Conservation (phyloP, 2,797 vertebrate genomes). For the Peromyscus attwateri region DNA sequence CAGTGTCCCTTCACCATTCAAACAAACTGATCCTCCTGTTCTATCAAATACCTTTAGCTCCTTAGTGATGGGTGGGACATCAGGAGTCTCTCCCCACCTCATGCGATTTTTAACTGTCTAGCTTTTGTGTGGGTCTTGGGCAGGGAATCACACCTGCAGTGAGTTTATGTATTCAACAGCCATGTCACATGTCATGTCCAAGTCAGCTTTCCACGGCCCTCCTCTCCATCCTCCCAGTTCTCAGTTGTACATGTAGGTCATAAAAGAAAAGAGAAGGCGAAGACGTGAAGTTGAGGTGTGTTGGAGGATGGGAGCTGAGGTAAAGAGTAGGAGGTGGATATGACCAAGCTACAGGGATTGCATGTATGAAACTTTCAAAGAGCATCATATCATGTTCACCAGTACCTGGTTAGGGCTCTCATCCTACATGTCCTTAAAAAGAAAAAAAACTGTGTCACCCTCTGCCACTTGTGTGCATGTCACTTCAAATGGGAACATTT, state of each 20-base stretch:
- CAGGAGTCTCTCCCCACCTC: background rate
- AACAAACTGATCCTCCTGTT: background rate
- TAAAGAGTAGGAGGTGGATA: background rate
- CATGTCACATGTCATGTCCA: background rate
- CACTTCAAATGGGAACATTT: conserved; percentile 58
- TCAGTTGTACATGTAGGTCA: too few species aligned
- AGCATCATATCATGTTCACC: background rate
- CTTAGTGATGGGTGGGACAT: too few species aligned
- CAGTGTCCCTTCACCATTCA: background rate
- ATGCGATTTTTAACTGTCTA: background rate
- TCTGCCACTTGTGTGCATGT: background rate
- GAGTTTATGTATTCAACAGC: background rate
- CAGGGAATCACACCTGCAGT: background rate
- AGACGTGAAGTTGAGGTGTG: background rate
- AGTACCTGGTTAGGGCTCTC: background rate
- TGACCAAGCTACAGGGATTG: background rate
- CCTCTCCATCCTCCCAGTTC: background rate
- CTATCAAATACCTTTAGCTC: too few species aligned
- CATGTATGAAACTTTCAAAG: too few species aligned
- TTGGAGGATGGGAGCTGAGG: too few species aligned
- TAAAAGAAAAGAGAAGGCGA: background rate
- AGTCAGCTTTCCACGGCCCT: background rate
- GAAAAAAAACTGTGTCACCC: background rate
- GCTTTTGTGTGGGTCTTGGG: background rate
- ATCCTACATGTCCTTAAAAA: background rate